Base-by-base conservation (phyloP, 2,797 vertebrate species). In the Otolemur crassicaudatus region DNA sequence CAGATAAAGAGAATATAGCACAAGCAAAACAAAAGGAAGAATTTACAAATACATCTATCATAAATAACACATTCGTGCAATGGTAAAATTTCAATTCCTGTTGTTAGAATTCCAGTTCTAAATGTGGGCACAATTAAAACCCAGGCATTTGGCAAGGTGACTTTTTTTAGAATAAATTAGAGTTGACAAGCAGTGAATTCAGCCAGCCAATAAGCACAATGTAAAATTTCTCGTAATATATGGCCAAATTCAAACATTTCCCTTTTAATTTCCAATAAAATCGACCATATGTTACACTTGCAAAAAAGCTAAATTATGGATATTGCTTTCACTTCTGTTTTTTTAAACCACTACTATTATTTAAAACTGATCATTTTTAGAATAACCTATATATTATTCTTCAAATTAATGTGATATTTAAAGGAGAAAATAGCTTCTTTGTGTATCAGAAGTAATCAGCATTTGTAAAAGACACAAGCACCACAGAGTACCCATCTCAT, bases 251-350 rank as follows among this genome's bases (percentile, higher is more conserved):
- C 90, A 97, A 84, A 95, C 90, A 69, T 87, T 97, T 97, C 79
- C 65, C 75, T 96, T 98, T 97, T 96, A 98, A 97, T 96, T 97
- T 97, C 81, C 96, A 97, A 92, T 93, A 96, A 97, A 96, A 58
- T 95, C 88, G 89, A 95, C 96, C 95, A 96, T 97, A 97, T 97
- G 96, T 88, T 97, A 65, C 27, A 75, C 29, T 92, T 95, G 43
- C 60, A 95, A 79, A 53, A 96, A 95, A 94, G 34, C 58, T 94
- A 88, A 96, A 96, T 97, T 94, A 76, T 22, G 29, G 31, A 34
- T 23, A 25, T 34, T 95, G 31, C 27, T 86, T 70, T 93, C 69
- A 3, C n/a, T 94, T 93, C 90, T 86, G 53, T 72, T 91, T 95
- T 92, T 90, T 79, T 90, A 43, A 93, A 91, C 81, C 85, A 31